phyloP scores from a whole-genome alignment of 2,888 invertebrate species.

The Drosophila cognata region DNA sequence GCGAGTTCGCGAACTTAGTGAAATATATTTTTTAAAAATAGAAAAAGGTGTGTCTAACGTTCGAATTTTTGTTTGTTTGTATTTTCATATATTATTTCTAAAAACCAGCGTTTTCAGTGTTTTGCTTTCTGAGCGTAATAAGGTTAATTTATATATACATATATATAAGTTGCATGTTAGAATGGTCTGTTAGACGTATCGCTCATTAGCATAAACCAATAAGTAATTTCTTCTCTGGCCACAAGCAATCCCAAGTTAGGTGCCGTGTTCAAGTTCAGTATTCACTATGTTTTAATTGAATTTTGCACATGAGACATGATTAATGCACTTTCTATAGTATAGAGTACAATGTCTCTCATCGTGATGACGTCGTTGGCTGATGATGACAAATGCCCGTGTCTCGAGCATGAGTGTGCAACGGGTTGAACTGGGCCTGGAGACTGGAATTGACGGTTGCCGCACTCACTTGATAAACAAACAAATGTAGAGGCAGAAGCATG shows the following conservation, averaged over 20 bases:
- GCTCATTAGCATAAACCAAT: not conserved
- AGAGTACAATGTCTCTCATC: conserved; percentile 23
- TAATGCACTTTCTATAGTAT: conserved; percentile 19
- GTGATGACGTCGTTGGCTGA: conserved; percentile 21
- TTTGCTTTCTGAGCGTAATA: not conserved
- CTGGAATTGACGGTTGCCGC: not conserved
- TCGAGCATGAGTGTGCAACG: conserved; percentile 18
- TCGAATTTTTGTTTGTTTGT: too few relatives aligned
- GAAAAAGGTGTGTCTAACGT: not conserved
- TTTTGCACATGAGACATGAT: conserved; percentile 35
- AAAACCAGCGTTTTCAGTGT: not conserved
- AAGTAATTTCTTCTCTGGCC: not conserved
- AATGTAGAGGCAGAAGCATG: not conserved
- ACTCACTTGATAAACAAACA: conserved; percentile 22
- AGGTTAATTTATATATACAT: not conserved
- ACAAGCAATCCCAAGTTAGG: not conserved
- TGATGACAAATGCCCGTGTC: conserved; percentile 28
- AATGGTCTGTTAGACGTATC: not conserved
- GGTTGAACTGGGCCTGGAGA: conserved; percentile 5
- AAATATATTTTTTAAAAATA: not conserved
- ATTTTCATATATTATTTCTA: too few relatives aligned
- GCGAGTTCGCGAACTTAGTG: not conserved
- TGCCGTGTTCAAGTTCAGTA: conserved; percentile 33
- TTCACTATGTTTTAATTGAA: conserved; percentile 25
- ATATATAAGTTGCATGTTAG: not conserved